These are phyloP conservation scores for Hippolais icterina DNA, from an alignment of 2,113 vertebrate species.

Conservation along the genomic window DNA sequence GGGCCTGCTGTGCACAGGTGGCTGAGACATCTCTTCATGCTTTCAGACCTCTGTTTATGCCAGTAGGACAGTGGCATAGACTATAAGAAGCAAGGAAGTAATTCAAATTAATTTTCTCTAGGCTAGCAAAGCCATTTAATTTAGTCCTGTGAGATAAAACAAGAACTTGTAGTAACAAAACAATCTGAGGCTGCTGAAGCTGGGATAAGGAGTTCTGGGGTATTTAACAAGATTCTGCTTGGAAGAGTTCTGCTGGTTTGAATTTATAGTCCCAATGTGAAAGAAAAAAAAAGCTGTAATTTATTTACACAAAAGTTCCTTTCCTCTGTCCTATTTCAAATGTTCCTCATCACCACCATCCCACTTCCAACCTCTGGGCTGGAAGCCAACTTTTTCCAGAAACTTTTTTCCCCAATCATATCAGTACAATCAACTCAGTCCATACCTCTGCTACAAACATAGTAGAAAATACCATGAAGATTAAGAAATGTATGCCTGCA, in stretches of 20 bases:
- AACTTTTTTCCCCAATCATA: not conserved
- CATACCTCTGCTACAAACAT: not conserved
- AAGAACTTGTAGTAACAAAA: not conserved
- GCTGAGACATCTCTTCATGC: not conserved
- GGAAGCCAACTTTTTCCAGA: not conserved
- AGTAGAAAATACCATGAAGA: not conserved
- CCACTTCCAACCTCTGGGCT: accelerated
- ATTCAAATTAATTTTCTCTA: conserved; percentile 12
- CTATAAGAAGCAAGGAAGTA: not conserved
- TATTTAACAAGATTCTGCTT: not conserved
- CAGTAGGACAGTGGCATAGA: not conserved
- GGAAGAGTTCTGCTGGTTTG: not conserved
- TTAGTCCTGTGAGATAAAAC: not conserved
- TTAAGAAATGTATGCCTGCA: not conserved
- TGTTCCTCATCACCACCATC: not conserved
- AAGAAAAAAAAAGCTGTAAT: not conserved
- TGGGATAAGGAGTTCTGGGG: not conserved
- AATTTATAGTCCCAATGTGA: not conserved
- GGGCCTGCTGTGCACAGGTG: not conserved
- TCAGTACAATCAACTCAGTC: not conserved
- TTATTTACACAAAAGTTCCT: not conserved
- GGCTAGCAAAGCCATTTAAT: not conserved
- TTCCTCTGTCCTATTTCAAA: not conserved
- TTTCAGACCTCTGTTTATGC: not conserved
- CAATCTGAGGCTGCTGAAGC: not conserved